A percentile compares a stretch with the other conserved stretches of the same genome.
Conservation (phyloP, 2,113 vertebrate genomes). For the Gavia stellata region DNA sequence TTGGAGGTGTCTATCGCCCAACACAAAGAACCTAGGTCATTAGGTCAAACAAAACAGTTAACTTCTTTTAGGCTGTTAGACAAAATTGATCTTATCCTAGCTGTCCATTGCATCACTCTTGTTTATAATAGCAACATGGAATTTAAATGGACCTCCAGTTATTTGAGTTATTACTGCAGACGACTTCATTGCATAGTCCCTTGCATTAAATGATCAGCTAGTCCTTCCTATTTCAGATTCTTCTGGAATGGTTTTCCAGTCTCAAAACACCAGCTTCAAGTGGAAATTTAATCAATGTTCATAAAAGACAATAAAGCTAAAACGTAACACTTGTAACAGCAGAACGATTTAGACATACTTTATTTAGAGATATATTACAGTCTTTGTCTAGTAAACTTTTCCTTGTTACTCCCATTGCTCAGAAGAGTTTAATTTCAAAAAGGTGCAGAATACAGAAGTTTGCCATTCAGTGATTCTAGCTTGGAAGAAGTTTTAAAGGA, state of each 20-base stretch:
- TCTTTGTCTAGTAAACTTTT: background rate
- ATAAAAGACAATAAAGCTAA: background rate
- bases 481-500: background rate
- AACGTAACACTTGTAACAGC: background rate
- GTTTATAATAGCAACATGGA: background rate
- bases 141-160: background rate
- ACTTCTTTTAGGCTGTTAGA: background rate
- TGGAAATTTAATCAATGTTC: background rate
- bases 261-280: background rate
- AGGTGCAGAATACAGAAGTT: background rate
- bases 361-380: background rate
- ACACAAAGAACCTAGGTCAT: background rate
- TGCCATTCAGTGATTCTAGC: background rate
- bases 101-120: background rate
- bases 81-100: background rate
- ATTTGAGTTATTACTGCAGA: conserved; percentile 16
- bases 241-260: background rate
- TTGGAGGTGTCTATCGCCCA: background rate
- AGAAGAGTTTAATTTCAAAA: conserved; percentile 8
- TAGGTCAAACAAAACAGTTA: conserved; percentile 7
- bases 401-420: background rate
- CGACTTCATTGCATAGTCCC: background rate
- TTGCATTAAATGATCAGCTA: background rate
- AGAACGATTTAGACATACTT: background rate
- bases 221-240: background rate